Conservation (phyloP, 2,888 invertebrate species). For the Rhaphigaster nebulosa region DNA sequence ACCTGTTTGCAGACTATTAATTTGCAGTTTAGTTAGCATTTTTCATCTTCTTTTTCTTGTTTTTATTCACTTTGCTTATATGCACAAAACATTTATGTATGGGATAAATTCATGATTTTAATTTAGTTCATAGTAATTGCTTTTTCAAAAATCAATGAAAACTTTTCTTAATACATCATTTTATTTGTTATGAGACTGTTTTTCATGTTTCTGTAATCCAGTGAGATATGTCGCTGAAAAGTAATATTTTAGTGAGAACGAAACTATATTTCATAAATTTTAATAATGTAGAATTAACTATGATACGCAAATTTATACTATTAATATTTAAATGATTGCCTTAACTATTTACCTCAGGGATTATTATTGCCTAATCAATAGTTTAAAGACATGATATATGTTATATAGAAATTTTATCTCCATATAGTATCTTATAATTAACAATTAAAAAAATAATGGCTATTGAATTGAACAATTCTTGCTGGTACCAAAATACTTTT, state of each 20-base stretch:
- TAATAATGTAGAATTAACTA: background rate
- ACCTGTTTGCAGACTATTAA: constrained; percentile 71
- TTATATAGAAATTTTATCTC: background rate
- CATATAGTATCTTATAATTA: background rate
- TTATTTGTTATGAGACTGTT: constrained; percentile 1
- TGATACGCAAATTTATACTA: background rate
- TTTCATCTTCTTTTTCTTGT: constrained; percentile 71
- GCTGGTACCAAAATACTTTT: background rate
- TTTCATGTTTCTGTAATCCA: background rate
- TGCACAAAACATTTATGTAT: constrained; percentile 70
- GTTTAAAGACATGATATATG: background rate
- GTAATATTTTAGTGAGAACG: background rate
- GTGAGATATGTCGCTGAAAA: constrained; percentile 28
- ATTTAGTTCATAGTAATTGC: background rate
- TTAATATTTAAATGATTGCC: background rate
- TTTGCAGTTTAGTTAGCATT: constrained; percentile 70
- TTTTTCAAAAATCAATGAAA: background rate
- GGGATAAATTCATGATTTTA: constrained; percentile 62
- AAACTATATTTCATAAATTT: background rate
- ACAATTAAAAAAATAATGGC: background rate
- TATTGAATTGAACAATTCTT: background rate
- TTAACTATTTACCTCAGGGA: constrained; percentile 42
- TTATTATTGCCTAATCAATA: constrained; percentile 8
- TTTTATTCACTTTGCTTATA: constrained; percentile 72
- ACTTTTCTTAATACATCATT: background rate